Evolutionary conservation across 1,140 invertebrate genomes (phyloP), one percentile per base, ranked within the genome.

Genomic region (Thaumatotibia leucotreta): DNA sequence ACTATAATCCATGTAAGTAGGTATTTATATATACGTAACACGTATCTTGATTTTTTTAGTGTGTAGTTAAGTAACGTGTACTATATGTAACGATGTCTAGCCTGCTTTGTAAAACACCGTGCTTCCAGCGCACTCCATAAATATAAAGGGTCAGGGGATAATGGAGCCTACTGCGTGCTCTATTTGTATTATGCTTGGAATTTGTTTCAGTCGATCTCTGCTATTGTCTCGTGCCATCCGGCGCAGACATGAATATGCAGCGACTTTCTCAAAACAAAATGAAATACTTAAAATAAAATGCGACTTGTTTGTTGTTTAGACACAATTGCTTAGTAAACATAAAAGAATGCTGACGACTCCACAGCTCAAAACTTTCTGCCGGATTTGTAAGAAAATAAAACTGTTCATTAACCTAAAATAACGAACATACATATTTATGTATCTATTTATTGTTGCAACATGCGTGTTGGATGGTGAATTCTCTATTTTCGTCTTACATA

Each of bases 241-340:
- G 5, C 61, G n/a, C 52, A 27, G 23, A 49, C 62, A 80, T 78
- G 74, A 86, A 84, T 86, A 84, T 84, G 76, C 75, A 84, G 76
- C 70, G 69, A 78, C 79, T 82, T 86, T 83, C 82, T 79, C 71
- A 72, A 73, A 73, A 80, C 71, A 76, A 75, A 72, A 76, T 49
- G 63, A 70, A 66, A 79, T 61, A 70, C 61, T 65, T 62, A 17
- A 73, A 14, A 31, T 66, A 66, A 71, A 68, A 63, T 62, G 31
- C 50, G 45, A 24, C 50, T 58, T 49, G 35, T 61, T 66, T 74
- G 66, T 62, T 32, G 61, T 62, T 62, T 62, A 62, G 31, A 62
- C 32, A 62, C 29, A 35, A 62, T 33, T 35, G 61, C 24, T 63
- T 64, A 39, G 14, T 64, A 58, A 63, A 63, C 14, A 22, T 39